phyloP scores from a whole-genome alignment of 2,113 vertebrate genomes.

The Alosa alosa region DNA sequence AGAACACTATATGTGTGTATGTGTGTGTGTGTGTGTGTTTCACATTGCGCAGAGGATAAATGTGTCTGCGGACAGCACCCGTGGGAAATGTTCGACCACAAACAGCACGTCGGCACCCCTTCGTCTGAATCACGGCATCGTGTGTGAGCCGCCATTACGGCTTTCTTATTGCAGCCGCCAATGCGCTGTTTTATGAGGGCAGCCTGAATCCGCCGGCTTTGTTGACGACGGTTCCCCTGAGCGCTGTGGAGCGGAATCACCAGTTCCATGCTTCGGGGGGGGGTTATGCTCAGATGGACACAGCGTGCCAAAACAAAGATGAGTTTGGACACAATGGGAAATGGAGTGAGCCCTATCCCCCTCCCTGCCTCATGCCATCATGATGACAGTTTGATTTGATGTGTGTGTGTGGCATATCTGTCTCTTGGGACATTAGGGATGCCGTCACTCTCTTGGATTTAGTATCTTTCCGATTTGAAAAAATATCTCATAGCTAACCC shows the following conservation, averaged over 20 bases:
- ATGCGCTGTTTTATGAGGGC: not conserved
- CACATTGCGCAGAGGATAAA: not conserved
- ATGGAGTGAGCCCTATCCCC: not conserved
- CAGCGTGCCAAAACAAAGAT: not conserved
- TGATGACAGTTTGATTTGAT: not conserved
- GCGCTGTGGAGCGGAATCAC: not conserved
- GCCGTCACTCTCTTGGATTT: not conserved
- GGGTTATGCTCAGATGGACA: not conserved
- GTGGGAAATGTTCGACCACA: not conserved
- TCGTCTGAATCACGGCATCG: not conserved
- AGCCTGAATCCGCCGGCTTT: not conserved
- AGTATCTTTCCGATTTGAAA: not conserved
- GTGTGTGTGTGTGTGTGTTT: not conserved
- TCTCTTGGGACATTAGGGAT: not conserved
- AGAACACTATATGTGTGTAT: not conserved
- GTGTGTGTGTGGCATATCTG: not conserved
- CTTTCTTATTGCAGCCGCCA: not conserved
- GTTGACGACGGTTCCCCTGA: not conserved
- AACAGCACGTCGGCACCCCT: not conserved
- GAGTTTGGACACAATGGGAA: not conserved
- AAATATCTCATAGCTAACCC: constrained; percentile 7
- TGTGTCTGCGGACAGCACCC: not conserved
- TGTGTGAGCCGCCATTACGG: not conserved
- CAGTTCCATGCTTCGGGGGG: not conserved
- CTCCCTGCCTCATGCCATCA: not conserved